Conservation (phyloP, 2,888 invertebrate species). For the Drepanosiphum platanoidis region DNA sequence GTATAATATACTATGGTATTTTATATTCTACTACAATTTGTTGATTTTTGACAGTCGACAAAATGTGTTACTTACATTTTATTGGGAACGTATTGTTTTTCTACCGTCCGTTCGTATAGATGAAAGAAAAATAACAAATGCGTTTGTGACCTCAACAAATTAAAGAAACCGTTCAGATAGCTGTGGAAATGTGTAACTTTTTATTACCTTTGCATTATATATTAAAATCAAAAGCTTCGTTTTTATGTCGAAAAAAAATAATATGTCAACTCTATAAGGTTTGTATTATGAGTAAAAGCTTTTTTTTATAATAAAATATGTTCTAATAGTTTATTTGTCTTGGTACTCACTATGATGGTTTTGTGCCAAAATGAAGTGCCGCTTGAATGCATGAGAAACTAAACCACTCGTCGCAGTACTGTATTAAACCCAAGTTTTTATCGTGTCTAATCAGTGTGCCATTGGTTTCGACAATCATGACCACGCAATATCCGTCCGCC, state of each 20-base stretch:
- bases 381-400: constrained; percentile 40
- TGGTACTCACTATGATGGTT: constrained; percentile 48
- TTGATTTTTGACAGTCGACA: neutral
- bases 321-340: constrained; percentile 31
- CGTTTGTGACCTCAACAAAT: constrained; percentile 32
- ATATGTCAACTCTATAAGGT: no score
- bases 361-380: constrained; percentile 33
- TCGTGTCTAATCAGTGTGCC: constrained; percentile 32
- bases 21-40: neutral
- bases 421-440: neutral
- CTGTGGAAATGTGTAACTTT: neutral
- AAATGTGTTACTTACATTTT: neutral
- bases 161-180: constrained; percentile 32
- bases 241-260: no score
- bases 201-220: no score
- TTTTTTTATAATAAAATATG: no score
- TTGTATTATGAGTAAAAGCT: no score
- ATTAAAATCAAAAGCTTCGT: no score
- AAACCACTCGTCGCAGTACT: constrained; percentile 20
- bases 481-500: constrained; percentile 49
- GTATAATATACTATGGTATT: no score
- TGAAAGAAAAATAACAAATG: constrained; percentile 36
- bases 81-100: neutral
- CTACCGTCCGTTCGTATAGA: constrained; percentile 7
- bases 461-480: constrained; percentile 37